Percentiles rank a stretch among this genome's conserved stretches.
Conservation (phyloP, 2,797 vertebrate species). For the Chromobotia macracanthus region DNA sequence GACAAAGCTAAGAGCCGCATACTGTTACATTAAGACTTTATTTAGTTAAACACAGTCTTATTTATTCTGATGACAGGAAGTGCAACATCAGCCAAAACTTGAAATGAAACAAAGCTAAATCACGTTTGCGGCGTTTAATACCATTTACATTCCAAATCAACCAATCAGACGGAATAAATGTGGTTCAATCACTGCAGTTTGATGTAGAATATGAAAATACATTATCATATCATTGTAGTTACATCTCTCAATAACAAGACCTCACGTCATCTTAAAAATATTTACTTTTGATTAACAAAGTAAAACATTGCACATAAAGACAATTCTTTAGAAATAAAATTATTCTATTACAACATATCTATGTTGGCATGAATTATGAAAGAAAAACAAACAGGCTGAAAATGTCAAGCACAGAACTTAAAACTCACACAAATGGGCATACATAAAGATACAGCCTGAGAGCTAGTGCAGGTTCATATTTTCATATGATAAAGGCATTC, state of each 20-base stretch:
- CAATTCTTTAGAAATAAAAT: slow-evolving; percentile 9
- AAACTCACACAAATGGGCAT: background rate
- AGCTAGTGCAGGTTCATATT: background rate
- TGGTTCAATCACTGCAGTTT: background rate
- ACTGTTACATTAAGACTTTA: slow-evolving; percentile 40
- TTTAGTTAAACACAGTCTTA: slow-evolving; percentile 30
- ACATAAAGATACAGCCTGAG: background rate
- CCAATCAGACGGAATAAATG: background rate
- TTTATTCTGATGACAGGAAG: slow-evolving; percentile 40
- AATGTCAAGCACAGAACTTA: background rate
- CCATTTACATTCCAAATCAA: slow-evolving; percentile 3
- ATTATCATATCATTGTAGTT: slow-evolving; percentile 19
- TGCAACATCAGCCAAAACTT: slow-evolving; percentile 51
- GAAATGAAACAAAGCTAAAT: slow-evolving; percentile 45
- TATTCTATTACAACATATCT: slow-evolving; percentile 30
- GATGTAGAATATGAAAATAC: background rate
- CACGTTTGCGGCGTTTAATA: background rate
- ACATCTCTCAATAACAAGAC: slow-evolving; percentile 13
- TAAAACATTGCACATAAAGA: too few relatives aligned
- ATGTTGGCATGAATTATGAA: background rate
- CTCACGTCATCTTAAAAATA: slow-evolving; percentile 35
- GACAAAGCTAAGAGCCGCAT: too few relatives aligned
- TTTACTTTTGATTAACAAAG: slow-evolving; percentile 34
- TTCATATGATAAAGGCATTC: background rate
- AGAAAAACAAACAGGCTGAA: background rate